Evolutionary conservation across 1,140 invertebrate genomes (phyloP), one percentile per base, ranked within the genome.

Genomic region (Parapsyche elsis): DNA sequence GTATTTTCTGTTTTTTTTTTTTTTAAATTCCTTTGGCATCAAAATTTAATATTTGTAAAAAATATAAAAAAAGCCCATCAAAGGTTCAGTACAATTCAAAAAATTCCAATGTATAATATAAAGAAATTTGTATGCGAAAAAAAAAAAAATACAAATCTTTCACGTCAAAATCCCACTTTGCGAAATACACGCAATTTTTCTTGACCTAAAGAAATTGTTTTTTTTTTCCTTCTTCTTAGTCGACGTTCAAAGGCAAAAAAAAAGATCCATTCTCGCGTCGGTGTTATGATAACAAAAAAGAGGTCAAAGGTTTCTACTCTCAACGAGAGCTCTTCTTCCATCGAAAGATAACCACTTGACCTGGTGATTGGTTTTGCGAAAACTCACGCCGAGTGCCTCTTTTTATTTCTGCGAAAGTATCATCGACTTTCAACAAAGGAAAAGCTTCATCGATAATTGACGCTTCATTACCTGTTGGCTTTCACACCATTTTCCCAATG

Each of bases 351-450:
- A 61, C 64, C 24, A 67, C 64, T 67, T 67, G 64, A 67, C 64
- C 64, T 67, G 64, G 64, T 67, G 64, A 67, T 67, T 67, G 64
- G 64, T 67, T 67, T 67, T 67, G 64, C n/a, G 64, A 67, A 67
- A 67, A 67, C 64, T 30, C 64, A 26, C 21, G 21, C 2, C 24
- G 64, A 67, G 64, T 12, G 64, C 24, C 23, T 67, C 23, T 67
- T 67, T 67, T 23, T 67, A 21, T 67, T 67, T 5, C 64, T 24
- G 5, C 14, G 21, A 26, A 30, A 67, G 64, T 30, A 30, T 67
- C 64, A 30, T 67, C 14, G 64, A 67, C 24, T 67, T 67, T 16
- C 59, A 14, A 21, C 57, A 19, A 16, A 19, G 57, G 21, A 61
- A 61, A 61, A 61, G 19, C 9, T 67, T 67, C 5, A 67, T 12